These are phyloP conservation scores for Papilio protenor DNA, from an alignment of 2,888 invertebrate species.

Conservation along the genomic window DNA sequence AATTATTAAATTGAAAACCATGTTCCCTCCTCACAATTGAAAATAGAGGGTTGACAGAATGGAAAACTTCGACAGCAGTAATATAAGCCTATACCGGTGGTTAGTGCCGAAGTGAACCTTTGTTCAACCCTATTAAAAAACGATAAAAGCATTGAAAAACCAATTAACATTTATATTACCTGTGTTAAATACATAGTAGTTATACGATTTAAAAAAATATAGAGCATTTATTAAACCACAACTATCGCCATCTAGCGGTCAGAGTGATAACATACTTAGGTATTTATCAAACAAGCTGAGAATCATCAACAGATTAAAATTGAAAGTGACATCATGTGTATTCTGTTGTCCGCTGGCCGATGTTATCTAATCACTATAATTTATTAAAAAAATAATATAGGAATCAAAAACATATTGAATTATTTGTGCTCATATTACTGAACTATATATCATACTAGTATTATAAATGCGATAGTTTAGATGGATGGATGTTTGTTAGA, in stretches of 20 bases:
- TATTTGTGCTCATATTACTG: no score
- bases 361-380: neutral
- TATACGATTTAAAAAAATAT: neutral
- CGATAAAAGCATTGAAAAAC: neutral
- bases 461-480: no score
- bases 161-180: neutral
- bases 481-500: no score
- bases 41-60: conserved; percentile 57
- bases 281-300: neutral
- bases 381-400: neutral
- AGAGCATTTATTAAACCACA: neutral
- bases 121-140: conserved; percentile 4
- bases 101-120: neutral
- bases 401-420: no score
- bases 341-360: neutral
- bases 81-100: conserved; percentile 18
- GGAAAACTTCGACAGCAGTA: conserved; percentile 44
- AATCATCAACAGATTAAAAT: neutral
- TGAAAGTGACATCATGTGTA: neutral
- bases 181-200: neutral
- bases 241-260: conserved; percentile 8
- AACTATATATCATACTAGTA: no score
- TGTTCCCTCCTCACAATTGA: conserved; percentile 66
- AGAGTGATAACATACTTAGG: neutral
- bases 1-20: conserved; percentile 82